Percentiles rank a stretch among this genome's conserved stretches.
Conservation (phyloP, 2,888 invertebrate genomes). For the Hesperia comma region DNA sequence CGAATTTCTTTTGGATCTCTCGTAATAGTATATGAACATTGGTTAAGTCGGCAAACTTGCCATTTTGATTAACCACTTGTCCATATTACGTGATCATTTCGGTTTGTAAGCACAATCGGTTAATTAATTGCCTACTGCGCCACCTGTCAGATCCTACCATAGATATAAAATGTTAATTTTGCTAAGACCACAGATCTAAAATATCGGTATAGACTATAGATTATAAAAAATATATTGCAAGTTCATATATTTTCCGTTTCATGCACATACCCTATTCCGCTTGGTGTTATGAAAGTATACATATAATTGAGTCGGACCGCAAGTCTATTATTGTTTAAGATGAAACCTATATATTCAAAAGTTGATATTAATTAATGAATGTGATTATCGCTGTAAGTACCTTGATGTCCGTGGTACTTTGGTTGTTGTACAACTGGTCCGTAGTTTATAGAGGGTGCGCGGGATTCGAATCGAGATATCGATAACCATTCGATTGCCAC, state of each 20-base stretch:
- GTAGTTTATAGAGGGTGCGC: background rate
- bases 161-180: too few species aligned
- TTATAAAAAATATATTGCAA: background rate
- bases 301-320: background rate
- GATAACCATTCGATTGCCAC: background rate
- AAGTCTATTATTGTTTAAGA: background rate
- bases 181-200: too few species aligned
- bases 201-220: too few species aligned
- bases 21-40: too few species aligned
- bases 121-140: too few species aligned
- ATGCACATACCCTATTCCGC: background rate
- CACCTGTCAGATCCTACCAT: too few species aligned
- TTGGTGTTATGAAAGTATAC: background rate
- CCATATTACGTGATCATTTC: too few species aligned
- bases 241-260: background rate
- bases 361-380: slow-evolving; percentile 25
- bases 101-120: too few species aligned
- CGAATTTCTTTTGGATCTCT: too few species aligned
- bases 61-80: too few species aligned
- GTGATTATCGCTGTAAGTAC: slow-evolving; percentile 19
- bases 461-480: background rate
- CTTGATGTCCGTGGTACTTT: slow-evolving; percentile 1
- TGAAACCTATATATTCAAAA: slow-evolving; percentile 1
- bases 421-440: background rate
- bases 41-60: too few species aligned